Percentiles rank a stretch among this genome's conserved stretches.
Conservation (phyloP, 2,113 vertebrate species). For the Paraplagusia blochii region DNA sequence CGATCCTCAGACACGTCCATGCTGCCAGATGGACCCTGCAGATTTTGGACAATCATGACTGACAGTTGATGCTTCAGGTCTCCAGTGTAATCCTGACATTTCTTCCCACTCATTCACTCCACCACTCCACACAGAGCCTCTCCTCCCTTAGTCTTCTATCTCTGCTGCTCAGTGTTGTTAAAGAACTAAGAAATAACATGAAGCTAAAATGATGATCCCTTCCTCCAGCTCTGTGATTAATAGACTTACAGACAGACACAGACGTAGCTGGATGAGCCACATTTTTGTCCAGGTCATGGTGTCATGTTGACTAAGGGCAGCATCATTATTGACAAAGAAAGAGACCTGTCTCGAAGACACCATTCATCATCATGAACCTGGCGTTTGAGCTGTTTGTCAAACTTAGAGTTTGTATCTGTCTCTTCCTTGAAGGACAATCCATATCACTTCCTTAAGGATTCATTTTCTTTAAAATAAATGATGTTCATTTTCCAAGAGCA, state of each 20-base stretch:
- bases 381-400: not conserved
- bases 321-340: not conserved
- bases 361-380: not conserved
- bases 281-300: slow-evolving; percentile 22
- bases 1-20: slow-evolving; percentile 53
- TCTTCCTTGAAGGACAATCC: not conserved
- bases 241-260: not conserved
- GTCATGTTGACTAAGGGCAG: slow-evolving; percentile 1
- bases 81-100: not conserved
- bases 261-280: slow-evolving; percentile 37
- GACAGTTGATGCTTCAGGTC: not conserved
- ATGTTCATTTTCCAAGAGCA: too few species aligned
- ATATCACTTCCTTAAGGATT: too few species aligned
- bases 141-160: too few species aligned
- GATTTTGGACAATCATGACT: slow-evolving; percentile 10
- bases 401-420: not conserved
- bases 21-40: slow-evolving; percentile 62
- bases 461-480: too few species aligned
- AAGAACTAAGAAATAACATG: too few species aligned
- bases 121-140: too few species aligned
- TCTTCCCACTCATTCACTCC: slow-evolving; percentile 1
- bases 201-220: slow-evolving; percentile 6
- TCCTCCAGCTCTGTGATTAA: not conserved
- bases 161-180: too few species aligned
- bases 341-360: not conserved